Base-by-base conservation (phyloP, 2,113 vertebrate genomes). In the Cryptotis parvus region DNA sequence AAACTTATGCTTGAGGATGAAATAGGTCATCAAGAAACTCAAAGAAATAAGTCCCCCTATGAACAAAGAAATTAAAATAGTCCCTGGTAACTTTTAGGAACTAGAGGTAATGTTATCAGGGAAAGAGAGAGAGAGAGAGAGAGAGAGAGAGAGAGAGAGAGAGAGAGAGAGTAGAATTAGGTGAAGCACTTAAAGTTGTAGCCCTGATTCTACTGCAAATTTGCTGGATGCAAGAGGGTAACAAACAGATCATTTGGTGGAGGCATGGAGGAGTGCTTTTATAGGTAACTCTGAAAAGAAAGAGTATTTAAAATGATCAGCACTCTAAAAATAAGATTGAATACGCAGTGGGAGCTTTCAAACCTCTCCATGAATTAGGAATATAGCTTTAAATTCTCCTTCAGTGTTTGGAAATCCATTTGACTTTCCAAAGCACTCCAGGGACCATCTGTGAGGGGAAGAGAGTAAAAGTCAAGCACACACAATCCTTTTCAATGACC, bases 1-100 rank as follows among this genome's bases (percentile, higher is more conserved):
- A 79, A 65, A 3, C 43, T 26, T 78, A 58, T 43, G 27, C 35
- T 84, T 26, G 41, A 73, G 12, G 55, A 70, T 18, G 16, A 24
- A 72, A 15, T 37, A 79, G 63, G 12, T 41, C 41, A 74, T 35
- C 22, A 77, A 75, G 35, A 18, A 45, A 16, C 16, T 55, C 29
- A 18, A 18, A 55, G 5, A 2, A 41, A 74, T n/a, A 89, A 35
- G 24, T 58, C 24, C 9, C 58, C 35, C 20, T n/a, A n/a, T 41
- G 16, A 84, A 18, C 26, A 91, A 70, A 11, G 43, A 66, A 80
- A 74, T 87, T 65, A 74, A 81, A n/a, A n/a, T n/a, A n/a, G n/a
- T n/a, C n/a, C n/a, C n/a, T n/a, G n/a, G n/a, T n/a, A n/a, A n/a
- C n/a, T n/a, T n/a, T n/a, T n/a, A n/a, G n/a, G n/a, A n/a, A n/a